Evolutionary conservation across 1,140 invertebrate species (phyloP).

Genomic region (Tetranychus cinnabarinus): DNA sequence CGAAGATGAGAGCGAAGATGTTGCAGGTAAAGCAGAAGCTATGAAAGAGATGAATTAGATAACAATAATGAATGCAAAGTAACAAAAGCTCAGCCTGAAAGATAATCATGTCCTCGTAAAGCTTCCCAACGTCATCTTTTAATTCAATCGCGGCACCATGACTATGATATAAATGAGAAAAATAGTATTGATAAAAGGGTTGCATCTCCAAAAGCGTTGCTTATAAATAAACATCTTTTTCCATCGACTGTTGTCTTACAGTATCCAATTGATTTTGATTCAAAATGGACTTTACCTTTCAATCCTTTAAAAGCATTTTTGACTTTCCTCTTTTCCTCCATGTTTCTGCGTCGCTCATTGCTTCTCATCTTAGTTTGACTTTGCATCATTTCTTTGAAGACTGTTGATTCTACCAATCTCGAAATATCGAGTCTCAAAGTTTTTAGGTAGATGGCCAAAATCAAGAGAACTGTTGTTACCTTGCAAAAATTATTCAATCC

Average conservation of each 20-base stretch:
- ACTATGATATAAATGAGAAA: background rate
- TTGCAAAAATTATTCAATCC: too few relatives aligned
- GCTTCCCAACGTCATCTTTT: constrained; percentile 10
- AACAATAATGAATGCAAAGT: background rate
- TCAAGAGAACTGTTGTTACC: too few relatives aligned
- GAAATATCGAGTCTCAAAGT: too few relatives aligned
- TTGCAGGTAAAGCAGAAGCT: constrained; percentile 7
- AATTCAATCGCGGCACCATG: background rate
- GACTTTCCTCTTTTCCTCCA: constrained; percentile 49
- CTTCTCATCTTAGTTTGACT: constrained; percentile 45
- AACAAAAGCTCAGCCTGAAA: background rate
- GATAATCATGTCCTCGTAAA: constrained; percentile 7
- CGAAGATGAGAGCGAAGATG: background rate
- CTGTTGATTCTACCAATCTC: too few relatives aligned
- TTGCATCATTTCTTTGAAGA: constrained; percentile 22
- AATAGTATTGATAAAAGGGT: background rate
- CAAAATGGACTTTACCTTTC: constrained; percentile 35
- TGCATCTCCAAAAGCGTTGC: background rate
- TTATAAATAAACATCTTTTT: too few relatives aligned
- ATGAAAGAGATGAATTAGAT: background rate
- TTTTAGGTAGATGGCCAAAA: too few relatives aligned
- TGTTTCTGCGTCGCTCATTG: constrained; percentile 72
- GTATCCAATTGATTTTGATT: background rate
- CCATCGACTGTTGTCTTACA: too few relatives aligned
- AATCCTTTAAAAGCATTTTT: constrained; percentile 67